Evolutionary conservation across 2,888 invertebrate genomes (phyloP).

Genomic region (Drosophila pseudotalamancana): DNA sequence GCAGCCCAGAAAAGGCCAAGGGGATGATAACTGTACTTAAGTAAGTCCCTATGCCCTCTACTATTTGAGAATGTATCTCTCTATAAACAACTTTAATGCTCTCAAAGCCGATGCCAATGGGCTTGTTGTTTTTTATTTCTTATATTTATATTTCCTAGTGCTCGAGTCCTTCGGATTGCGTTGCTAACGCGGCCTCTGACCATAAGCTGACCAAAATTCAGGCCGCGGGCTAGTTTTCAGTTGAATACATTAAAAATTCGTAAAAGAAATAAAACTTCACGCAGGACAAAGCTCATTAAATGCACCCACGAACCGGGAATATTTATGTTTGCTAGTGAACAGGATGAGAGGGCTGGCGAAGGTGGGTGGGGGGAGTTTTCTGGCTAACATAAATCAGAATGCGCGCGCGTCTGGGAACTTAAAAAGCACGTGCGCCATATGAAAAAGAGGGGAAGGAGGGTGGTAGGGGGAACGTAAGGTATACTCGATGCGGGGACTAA

Average conservation of each 20-base stretch:
- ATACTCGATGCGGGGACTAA: slow-evolving; percentile 44
- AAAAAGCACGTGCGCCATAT: slow-evolving; percentile 64
- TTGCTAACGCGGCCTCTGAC: slow-evolving; percentile 21
- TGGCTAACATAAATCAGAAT: slow-evolving; percentile 57
- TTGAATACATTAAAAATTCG: slow-evolving; percentile 66
- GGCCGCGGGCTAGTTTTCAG: slow-evolving; percentile 64
- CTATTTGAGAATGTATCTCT: slow-evolving; percentile 20
- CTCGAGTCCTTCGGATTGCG: slow-evolving; percentile 16
- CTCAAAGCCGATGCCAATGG: slow-evolving; percentile 46
- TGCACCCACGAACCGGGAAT: slow-evolving; percentile 44
- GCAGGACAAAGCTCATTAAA: slow-evolving; percentile 52
- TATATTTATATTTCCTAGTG: slow-evolving; percentile 7
- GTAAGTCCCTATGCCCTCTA: slow-evolving; percentile 1
- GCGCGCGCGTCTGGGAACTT: slow-evolving; percentile 55
- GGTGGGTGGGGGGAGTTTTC: not conserved
- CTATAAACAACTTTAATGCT: slow-evolving; percentile 55
- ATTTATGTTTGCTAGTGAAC: slow-evolving; percentile 13
- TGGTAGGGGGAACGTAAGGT: not conserved
- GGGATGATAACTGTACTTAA: slow-evolving; percentile 16
- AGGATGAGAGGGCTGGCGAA: not conserved
- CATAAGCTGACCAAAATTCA: slow-evolving; percentile 57
- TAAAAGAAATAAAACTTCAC: slow-evolving; percentile 34
- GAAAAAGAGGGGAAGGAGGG: not conserved
- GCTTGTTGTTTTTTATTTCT: not conserved
- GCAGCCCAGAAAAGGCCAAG: slow-evolving; percentile 2